phyloP scores from a whole-genome alignment of 2,797 vertebrate genomes.

The Psittacula echo region DNA sequence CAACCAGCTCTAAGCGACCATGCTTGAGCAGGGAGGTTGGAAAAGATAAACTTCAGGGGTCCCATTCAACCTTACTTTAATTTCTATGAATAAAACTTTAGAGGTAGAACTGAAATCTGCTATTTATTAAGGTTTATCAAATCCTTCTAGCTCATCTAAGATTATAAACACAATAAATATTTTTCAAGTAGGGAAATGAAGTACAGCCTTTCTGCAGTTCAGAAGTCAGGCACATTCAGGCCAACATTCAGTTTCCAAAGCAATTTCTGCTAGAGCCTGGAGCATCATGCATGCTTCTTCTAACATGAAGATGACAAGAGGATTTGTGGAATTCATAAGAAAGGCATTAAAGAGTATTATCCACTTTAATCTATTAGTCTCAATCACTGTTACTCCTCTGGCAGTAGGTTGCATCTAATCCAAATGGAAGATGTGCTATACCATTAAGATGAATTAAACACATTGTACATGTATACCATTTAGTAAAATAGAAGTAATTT shows the following conservation, averaged over 20 bases:
- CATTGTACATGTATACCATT: not conserved
- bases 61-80: not conserved
- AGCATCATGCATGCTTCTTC: not conserved
- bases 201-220: not conserved
- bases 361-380: not conserved
- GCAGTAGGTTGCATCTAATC: not conserved
- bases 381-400: not conserved
- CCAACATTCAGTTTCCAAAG: not conserved
- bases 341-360: not conserved
- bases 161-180: not conserved
- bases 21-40: rapidly evolving
- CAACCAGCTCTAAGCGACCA: not conserved
- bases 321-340: slow-evolving; percentile 10
- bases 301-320: not conserved
- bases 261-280: not conserved
- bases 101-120: not conserved
- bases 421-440: not conserved
- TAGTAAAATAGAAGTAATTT: slow-evolving; percentile 33
- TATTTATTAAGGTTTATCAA: not conserved
- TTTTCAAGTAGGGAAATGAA: not conserved
- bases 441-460: slow-evolving; percentile 25
- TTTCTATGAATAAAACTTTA: not conserved
- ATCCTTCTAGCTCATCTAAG: not conserved
- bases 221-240: not conserved
- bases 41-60: not conserved